Conservation (phyloP, 2,797 vertebrate species). For the Scomberomorus guttatus region DNA sequence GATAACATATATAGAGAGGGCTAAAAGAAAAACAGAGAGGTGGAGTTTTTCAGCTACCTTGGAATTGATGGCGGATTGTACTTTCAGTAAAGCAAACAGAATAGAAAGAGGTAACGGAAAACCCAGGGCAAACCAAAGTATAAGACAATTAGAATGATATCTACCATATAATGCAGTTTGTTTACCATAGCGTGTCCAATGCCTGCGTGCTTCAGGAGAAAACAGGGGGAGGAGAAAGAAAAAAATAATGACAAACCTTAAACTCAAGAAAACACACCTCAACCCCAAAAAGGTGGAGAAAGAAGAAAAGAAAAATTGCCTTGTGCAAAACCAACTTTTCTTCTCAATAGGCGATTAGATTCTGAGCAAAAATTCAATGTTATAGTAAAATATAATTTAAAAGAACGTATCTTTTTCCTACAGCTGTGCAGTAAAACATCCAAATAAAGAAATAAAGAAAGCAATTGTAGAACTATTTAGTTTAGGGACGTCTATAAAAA, state of each 20-base stretch:
- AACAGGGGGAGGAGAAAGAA: conserved; percentile 86
- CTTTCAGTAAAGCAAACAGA: conserved; percentile 89
- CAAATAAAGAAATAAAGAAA: conserved; percentile 86
- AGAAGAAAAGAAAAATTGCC: conserved; percentile 40
- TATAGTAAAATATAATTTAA: conserved; percentile 39
- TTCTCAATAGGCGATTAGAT: conserved; percentile 42
- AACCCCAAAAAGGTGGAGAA: conserved; percentile 72
- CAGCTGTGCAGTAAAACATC: conserved; percentile 66
- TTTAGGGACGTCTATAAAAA: conserved; percentile 73
- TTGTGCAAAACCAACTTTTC: conserved; percentile 63
- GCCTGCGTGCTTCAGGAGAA: conserved; percentile 95
- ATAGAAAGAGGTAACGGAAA: conserved; percentile 89
- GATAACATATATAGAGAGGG: conserved; percentile 67
- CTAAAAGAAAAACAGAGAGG: conserved; percentile 76
- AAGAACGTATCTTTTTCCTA: conserved; percentile 43
- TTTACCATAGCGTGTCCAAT: conserved; percentile 99
- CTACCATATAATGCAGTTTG: conserved; percentile 99
- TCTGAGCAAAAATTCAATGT: conserved; percentile 41
- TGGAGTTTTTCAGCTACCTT: conserved; percentile 86
- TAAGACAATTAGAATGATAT: conserved; percentile 99
- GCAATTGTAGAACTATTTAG: conserved; percentile 65
- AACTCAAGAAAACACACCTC: conserved; percentile 85
- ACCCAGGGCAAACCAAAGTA: conserved; percentile 97
- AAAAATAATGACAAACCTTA: conserved; percentile 91
- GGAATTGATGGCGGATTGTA: conserved; percentile 85